Conservation (phyloP, 2,888 invertebrate genomes). For the Amphipoea lucens region DNA sequence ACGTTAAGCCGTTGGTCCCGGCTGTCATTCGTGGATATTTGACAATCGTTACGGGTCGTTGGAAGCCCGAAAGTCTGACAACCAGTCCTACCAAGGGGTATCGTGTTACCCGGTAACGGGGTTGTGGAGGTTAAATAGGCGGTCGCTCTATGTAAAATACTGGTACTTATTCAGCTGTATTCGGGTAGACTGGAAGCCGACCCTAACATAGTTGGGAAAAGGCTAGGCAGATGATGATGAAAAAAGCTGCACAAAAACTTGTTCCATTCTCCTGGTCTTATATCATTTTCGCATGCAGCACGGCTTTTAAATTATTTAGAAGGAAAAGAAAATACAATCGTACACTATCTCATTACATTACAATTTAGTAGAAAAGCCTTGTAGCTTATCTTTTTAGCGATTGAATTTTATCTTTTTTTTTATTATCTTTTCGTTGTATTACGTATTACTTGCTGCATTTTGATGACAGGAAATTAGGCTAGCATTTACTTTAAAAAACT, state of each 20-base stretch:
- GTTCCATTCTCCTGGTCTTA: conserved; percentile 5
- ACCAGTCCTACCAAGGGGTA: no score
- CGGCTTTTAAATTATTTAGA: neutral
- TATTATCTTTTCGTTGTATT: neutral
- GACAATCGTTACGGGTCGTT: no score
- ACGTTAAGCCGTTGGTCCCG: no score
- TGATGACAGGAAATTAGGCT: neutral
- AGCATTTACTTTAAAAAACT: neutral
- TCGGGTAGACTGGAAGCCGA: no score
- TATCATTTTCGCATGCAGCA: conserved; percentile 4
- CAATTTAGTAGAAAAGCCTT: conserved; percentile 1
- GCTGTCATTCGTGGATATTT: no score
- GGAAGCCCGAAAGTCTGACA: no score
- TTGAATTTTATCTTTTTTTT: neutral
- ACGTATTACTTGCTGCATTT: neutral
- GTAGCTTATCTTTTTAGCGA: neutral
- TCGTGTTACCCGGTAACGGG: no score
- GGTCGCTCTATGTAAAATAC: no score
- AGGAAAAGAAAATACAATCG: conserved; percentile 15
- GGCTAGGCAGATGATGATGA: no score
- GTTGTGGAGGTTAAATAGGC: no score
- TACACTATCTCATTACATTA: conserved; percentile 38
- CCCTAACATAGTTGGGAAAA: no score
- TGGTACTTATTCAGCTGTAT: no score
- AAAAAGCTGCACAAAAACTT: neutral